Base-by-base conservation (phyloP, 2,113 vertebrate genomes). In the Paedocypris sp. region DNA sequence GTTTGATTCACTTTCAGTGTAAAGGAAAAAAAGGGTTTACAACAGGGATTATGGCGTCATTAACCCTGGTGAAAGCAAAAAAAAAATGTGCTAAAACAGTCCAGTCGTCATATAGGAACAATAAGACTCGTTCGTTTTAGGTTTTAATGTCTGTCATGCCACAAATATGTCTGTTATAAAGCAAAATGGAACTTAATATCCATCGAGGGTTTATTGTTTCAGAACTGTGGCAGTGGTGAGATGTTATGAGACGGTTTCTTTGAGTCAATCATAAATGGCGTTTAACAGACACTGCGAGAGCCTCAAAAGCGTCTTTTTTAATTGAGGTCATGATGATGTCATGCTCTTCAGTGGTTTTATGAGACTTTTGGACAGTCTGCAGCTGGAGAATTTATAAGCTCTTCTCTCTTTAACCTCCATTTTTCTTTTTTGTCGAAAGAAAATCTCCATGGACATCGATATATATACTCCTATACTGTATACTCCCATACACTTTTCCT, bases 311-410 rank as follows among this genome's bases (percentile, higher is more conserved):
- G 38, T 58, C 16, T 33, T 3, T 25, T 59, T n/a, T 53, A 41
- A 64, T 64, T 36, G 41, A 53, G 53, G 61, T 63, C 31, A 38
- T 15, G 38, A 45, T 69, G 60, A 64, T 64, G 60, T 64, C 53
- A 60, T 60, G 23, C 23, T 60, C 9, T 7, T 51, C 45, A 22
- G 58, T 35, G 49, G 19, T 49, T 48, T 48, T 26, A 38, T 16
- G 43, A 50, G 45, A 59, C 46, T 64, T 57, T 46, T 36, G 8
- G 18, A 54, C 29, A 12, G 15, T 33, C 41, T 10, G 33, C 53
- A 66, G 63, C 53, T 66, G 53, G 35, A 51, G 29, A 7, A 51
- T 22, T 51, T 51, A 32, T 18, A 31, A 33, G 18, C 48, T 51
- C 48, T 18, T 9, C 47, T 49, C 18, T 45, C 45, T 47, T 8